phyloP scores from a whole-genome alignment of 1,140 invertebrate genomes.

The Pseudomyrmex flavicornis region DNA sequence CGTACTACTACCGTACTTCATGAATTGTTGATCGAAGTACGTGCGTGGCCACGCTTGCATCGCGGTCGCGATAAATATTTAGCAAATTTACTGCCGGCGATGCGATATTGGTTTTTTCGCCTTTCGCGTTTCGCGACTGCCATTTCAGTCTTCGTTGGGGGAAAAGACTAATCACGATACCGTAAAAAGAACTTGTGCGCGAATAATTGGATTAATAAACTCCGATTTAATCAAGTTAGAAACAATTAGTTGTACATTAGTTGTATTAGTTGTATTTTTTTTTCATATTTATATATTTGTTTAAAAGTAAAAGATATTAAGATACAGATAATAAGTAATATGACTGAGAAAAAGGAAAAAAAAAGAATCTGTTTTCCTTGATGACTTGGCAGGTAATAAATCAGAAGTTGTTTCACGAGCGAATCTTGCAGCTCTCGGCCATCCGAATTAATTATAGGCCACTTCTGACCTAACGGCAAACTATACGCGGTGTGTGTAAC shows the following conservation, averaged over 20 bases:
- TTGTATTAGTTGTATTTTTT: too few relatives aligned
- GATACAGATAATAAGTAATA: background rate
- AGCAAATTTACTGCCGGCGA: constrained; percentile 56
- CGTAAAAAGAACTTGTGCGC: background rate
- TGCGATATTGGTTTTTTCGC: constrained; percentile 57
- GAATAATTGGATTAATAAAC: constrained; percentile 25
- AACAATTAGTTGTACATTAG: background rate
- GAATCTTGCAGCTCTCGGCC: constrained; percentile 31
- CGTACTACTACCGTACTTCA: constrained; percentile 46
- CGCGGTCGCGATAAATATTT: constrained; percentile 66
- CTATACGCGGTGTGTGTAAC: constrained; percentile 38
- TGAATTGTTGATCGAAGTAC: constrained; percentile 61
- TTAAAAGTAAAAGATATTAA: too few relatives aligned
- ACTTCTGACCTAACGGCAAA: constrained; percentile 64
- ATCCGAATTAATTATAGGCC: constrained; percentile 70
- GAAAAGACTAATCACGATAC: constrained; percentile 40
- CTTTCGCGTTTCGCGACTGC: constrained; percentile 12
- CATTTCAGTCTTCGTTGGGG: constrained; percentile 9
- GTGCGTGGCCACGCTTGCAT: constrained; percentile 31
- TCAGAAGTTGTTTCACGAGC: constrained; percentile 39
- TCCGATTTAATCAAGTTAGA: background rate
- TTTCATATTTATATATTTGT: too few relatives aligned
- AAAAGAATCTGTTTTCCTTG: background rate
- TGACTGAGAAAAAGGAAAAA: constrained; percentile 10
- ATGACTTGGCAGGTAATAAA: background rate